Conservation (phyloP, 2,888 invertebrate genomes). For the Nipponacmea schrenckii region DNA sequence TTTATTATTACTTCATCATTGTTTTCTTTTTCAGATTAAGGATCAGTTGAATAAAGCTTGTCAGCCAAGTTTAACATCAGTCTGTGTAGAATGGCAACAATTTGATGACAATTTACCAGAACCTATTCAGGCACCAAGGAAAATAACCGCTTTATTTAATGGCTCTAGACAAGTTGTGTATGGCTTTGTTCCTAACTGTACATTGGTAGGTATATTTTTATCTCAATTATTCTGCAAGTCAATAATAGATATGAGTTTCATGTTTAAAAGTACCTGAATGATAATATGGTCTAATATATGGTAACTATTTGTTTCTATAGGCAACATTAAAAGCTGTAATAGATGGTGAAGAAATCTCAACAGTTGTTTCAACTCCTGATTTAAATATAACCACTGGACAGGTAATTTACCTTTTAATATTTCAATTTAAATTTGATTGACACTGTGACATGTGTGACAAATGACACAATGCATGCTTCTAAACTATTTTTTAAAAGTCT, state of each 20-base stretch:
- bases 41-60: conserved; percentile 53
- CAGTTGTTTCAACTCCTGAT: conserved; percentile 63
- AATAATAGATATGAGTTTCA: not conserved
- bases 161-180: conserved; percentile 65
- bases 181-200: conserved; percentile 64
- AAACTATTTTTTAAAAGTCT: too few relatives aligned
- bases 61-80: conserved; percentile 63
- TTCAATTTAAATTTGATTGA: too few relatives aligned
- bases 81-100: conserved; percentile 63
- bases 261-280: too few relatives aligned
- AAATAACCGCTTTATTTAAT: conserved; percentile 64
- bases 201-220: conserved; percentile 48
- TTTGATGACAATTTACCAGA: conserved; percentile 48
- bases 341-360: conserved; percentile 61
- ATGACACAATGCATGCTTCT: too few relatives aligned
- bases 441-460: too few relatives aligned
- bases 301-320: conserved; percentile 37
- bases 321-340: conserved; percentile 63
- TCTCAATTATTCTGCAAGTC: not conserved
- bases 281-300: too few relatives aligned
- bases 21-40: conserved; percentile 40
- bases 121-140: conserved; percentile 60
- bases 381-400: conserved; percentile 62
- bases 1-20: too few relatives aligned
- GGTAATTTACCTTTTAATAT: conserved; percentile 36